These are phyloP conservation scores for Rhea pennata DNA, from an alignment of 2,113 vertebrate genomes.

Conservation along the genomic window DNA sequence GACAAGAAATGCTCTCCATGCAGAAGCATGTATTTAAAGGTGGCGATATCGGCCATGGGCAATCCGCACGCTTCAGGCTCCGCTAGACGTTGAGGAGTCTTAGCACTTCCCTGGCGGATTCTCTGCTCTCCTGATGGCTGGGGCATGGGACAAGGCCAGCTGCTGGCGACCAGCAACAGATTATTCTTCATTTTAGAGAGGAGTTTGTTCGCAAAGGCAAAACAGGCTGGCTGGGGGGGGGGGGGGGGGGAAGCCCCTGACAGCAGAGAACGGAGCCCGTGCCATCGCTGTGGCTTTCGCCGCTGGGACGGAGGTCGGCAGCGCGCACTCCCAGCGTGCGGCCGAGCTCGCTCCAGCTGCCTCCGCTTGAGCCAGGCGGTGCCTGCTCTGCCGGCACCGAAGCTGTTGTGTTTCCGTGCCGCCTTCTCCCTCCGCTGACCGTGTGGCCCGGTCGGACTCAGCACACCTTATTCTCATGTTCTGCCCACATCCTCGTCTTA, in stretches of 20 bases:
- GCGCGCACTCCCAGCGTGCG: too few relatives aligned
- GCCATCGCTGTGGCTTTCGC: not conserved
- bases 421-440: accelerated
- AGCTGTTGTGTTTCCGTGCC: not conserved
- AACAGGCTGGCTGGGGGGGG: not conserved
- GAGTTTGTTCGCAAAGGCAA: not conserved
- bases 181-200: not conserved
- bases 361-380: not conserved
- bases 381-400: not conserved
- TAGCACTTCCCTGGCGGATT: not conserved
- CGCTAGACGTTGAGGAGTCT: not conserved
- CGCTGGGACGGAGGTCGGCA: too few relatives aligned
- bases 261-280: not conserved
- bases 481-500: not conserved
- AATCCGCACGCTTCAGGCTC: not conserved
- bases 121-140: not conserved
- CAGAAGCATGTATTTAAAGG: not conserved
- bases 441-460: accelerated
- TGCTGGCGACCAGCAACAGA: not conserved
- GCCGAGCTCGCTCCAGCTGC: not conserved
- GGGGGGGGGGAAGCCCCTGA: not conserved
- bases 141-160: not conserved
- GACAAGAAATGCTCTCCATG: not conserved
- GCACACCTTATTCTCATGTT: accelerated
- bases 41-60: not conserved